Evolutionary conservation across 2,888 invertebrate genomes (phyloP).

Genomic region (Leptarthrus brevirostris): DNA sequence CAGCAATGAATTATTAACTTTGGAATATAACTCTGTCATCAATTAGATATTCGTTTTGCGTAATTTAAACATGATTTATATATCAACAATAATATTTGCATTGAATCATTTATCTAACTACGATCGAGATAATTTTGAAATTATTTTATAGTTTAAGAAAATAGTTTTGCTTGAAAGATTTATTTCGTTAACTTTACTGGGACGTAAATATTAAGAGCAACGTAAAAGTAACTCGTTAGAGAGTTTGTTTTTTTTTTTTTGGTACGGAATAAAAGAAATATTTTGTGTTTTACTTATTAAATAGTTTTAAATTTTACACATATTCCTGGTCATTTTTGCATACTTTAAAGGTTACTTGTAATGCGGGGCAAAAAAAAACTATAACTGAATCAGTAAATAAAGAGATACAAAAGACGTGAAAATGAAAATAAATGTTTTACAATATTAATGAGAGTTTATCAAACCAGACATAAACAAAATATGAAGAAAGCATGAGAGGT

Average conservation of each 20-base stretch:
- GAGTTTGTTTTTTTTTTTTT: no score
- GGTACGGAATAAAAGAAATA: no score
- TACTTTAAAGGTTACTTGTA: background rate
- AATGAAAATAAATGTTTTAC: conserved; percentile 12
- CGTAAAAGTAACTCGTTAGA: background rate
- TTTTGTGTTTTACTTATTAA: background rate
- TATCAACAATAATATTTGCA: conserved; percentile 43
- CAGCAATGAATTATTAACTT: conserved; percentile 41
- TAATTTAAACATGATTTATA: conserved; percentile 24
- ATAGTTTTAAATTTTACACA: no score
- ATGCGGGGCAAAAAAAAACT: background rate
- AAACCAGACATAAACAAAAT: conserved; percentile 48
- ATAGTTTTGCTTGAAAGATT: conserved; percentile 19
- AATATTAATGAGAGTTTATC: background rate
- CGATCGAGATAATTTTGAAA: conserved; percentile 29
- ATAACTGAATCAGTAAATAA: background rate
- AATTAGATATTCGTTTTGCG: conserved; percentile 19
- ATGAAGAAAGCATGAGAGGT: conserved; percentile 48
- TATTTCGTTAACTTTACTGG: conserved; percentile 14
- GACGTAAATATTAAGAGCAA: conserved; percentile 18
- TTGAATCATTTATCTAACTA: conserved; percentile 35
- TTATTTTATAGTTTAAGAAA: conserved; percentile 32
- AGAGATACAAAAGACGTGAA: background rate
- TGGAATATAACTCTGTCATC: conserved; percentile 26
- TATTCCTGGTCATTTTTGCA: background rate